These are phyloP conservation scores for Drosophila sucinea DNA, from an alignment of 1,140 invertebrate genomes.

Conservation along the genomic window DNA sequence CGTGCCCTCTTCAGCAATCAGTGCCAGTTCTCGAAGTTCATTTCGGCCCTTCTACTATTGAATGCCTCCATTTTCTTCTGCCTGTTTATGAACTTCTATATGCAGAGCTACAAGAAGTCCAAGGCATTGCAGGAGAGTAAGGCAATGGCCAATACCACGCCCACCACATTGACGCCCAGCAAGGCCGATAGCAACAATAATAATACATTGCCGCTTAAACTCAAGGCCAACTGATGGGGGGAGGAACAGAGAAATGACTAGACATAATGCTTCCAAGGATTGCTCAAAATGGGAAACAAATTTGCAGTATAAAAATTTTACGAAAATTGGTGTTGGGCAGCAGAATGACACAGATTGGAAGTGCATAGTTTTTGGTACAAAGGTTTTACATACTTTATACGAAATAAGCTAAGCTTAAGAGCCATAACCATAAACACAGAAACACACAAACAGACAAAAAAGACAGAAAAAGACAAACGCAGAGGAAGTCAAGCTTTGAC, in stretches of 20 bases:
- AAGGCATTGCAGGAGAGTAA: constrained; percentile 54
- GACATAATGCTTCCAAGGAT: constrained; percentile 42
- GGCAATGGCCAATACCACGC: constrained; percentile 17
- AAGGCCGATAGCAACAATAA: constrained; percentile 57
- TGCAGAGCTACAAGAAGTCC: constrained; percentile 89
- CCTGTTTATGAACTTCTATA: constrained; percentile 96
- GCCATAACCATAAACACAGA: constrained; percentile 59
- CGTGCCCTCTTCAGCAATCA: constrained; percentile 88
- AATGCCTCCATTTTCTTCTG: constrained; percentile 96
- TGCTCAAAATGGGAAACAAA: constrained; percentile 46
- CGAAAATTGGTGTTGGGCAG: constrained; percentile 72
- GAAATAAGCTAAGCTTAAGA: constrained; percentile 66
- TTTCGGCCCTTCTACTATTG: constrained; percentile 90
- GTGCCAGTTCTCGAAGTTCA: constrained; percentile 90
- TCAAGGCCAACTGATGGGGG: constrained; percentile 58
- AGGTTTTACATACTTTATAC: constrained; percentile 62
- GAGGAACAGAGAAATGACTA: constrained; percentile 15
- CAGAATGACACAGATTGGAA: constrained; percentile 51
- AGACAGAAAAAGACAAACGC: constrained; percentile 26
- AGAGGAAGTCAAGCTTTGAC: constrained; percentile 19
- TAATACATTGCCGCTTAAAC: constrained; percentile 45
- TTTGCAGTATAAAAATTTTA: constrained; percentile 41
- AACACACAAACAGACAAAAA: constrained; percentile 20
- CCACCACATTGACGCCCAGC: constrained; percentile 6
- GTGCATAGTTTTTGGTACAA: constrained; percentile 70